phyloP scores from a whole-genome alignment of 2,113 vertebrate genomes.

The Alosa alosa region DNA sequence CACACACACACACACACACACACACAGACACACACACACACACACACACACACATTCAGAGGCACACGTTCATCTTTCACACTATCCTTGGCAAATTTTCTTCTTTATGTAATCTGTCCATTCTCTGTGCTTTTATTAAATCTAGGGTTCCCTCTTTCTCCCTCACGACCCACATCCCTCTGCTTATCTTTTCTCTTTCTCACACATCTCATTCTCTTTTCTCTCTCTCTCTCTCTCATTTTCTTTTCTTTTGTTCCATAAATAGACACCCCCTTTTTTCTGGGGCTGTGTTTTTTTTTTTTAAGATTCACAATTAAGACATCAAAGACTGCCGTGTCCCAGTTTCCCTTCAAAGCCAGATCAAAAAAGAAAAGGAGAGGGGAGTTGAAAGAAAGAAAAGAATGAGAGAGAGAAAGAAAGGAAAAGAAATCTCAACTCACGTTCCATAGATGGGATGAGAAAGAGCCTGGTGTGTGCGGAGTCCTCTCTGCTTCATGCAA shows the following conservation, averaged over 20 bases:
- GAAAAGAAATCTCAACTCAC: not conserved
- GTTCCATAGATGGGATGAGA: not conserved
- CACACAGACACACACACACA: not conserved
- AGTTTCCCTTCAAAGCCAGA: slow-evolving; percentile 63
- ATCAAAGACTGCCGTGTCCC: slow-evolving; percentile 70
- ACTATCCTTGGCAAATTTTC: not conserved
- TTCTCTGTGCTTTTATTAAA: slow-evolving; percentile 29
- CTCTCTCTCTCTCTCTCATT: slow-evolving; percentile 17
- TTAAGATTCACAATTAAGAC: slow-evolving; percentile 63
- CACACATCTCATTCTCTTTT: not conserved
- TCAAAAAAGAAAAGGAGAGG: slow-evolving; percentile 60
- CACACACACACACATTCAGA: not conserved
- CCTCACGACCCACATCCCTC: not conserved
- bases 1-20: not conserved
- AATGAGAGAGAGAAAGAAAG: not conserved
- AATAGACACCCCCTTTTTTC: slow-evolving; percentile 53
- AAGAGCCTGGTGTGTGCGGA: not conserved
- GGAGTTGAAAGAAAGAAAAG: slow-evolving; percentile 8
- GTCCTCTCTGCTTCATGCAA: not conserved
- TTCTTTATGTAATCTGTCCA: slow-evolving; percentile 27
- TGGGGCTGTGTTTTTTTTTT: slow-evolving; percentile 43
- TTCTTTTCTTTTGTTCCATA: slow-evolving; percentile 54
- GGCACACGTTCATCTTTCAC: slow-evolving; percentile 14
- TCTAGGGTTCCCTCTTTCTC: slow-evolving; percentile 25
- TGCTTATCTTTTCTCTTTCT: slow-evolving; percentile 34